Conservation (phyloP, 2,797 vertebrate species). For the Rhynchonycteris naso region DNA sequence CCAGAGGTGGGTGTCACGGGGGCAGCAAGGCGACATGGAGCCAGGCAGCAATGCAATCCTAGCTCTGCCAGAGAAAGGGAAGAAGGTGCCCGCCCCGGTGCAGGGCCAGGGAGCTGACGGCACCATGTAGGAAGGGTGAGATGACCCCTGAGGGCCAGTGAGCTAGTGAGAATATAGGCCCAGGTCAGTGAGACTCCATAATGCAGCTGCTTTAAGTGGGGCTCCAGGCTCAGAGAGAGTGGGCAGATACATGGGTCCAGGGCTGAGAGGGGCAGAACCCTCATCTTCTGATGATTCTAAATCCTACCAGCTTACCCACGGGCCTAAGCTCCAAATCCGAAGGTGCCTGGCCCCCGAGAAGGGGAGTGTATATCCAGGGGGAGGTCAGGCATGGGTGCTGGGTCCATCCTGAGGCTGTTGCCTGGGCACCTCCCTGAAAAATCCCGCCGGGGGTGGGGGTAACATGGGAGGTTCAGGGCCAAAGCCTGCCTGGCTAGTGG, state of each 20-base stretch:
- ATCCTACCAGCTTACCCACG: fast-evolving
- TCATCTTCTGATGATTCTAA: not conserved
- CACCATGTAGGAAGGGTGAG: not conserved
- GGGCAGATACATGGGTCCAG: not conserved
- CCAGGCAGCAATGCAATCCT: not conserved
- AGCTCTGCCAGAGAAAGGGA: not conserved
- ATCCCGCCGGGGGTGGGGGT: not conserved
- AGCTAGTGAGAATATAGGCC: not conserved
- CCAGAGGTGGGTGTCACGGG: not conserved
- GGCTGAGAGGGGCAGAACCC: fast-evolving
- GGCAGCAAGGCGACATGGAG: fast-evolving
- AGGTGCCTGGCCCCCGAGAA: not conserved
- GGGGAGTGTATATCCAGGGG: not conserved
- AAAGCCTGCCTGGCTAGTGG: not conserved
- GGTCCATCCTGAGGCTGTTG: not conserved
- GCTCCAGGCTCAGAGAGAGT: not conserved
- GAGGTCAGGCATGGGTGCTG: not conserved
- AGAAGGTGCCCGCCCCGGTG: not conserved
- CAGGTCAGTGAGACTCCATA: fast-evolving
- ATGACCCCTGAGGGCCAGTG: not conserved
- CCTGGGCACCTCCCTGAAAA: not conserved
- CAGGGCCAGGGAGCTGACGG: not conserved
- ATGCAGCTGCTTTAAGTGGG: fast-evolving
- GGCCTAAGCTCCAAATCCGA: not conserved
- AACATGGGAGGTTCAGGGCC: not conserved